Evolutionary conservation across 1,140 invertebrate genomes (phyloP), one percentile per base, ranked within the genome.

Genomic region (Mercenaria mercenaria): DNA sequence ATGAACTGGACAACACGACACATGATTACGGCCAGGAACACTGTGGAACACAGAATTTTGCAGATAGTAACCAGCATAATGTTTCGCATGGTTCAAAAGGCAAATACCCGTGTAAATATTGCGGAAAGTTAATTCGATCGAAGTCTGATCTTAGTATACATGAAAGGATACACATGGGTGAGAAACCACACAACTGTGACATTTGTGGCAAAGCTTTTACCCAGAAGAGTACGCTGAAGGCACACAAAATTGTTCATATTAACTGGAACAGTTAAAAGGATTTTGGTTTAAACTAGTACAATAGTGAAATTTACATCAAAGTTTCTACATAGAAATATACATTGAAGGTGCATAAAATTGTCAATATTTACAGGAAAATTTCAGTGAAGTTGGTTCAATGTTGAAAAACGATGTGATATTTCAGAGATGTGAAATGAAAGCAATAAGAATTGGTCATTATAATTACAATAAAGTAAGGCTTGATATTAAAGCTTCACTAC

Each of bases 151-250:
- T 74, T 13, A n/a, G 3, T 6, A 39, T 39, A 41, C 69, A 74
- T 43, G 69, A 74, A 23, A 97, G 99, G 37, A 99, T 98, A 1
- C 99, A 99, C 96, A 99, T 99, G 0, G 99, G 99, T 0, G 99
- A 99, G 96, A 99, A 99, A 95, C 99, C 99, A 0, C 99, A 99
- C 96, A 98, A 98, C 0, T 99, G 99, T 96, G 98, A 98, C 20
- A 98, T 99, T 94, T 99, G 99, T 96, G 98, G 98, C 76, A 99
- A 99, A 96, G 98, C 98, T 10, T 99, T 99, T 96, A 99, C 99
- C 13, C 99, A 99, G 96, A 97, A 99, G 72, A 99, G 98, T 80
- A 99, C 99, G 96, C 96, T 99, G 26, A 97, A 99, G 23, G 99
- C 99, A 0, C 99, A 99, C 97, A 37, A 11, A 20, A n/a, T n/a